Evolutionary conservation across 2,113 vertebrate species (phyloP).

Genomic region (Leiothrix lutea): DNA sequence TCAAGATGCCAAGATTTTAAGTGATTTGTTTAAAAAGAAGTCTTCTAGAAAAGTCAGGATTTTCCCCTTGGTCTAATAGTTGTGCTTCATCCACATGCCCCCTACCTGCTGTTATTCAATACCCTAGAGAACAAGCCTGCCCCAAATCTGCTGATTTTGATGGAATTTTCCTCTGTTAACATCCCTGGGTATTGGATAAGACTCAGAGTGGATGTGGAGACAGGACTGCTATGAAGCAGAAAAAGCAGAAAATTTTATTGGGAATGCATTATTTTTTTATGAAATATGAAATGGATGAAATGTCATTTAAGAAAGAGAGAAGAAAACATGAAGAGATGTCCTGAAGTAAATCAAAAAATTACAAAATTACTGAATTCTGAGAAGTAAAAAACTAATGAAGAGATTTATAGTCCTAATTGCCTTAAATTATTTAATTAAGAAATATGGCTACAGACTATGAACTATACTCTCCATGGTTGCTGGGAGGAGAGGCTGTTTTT

Average conservation of each 20-base stretch:
- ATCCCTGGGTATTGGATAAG: not conserved
- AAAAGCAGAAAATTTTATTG: not conserved
- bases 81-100: not conserved
- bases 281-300: not conserved
- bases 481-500: not conserved
- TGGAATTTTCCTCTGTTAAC: not conserved
- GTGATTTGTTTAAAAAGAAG: not conserved
- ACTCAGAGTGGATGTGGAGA: not conserved
- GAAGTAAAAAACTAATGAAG: not conserved
- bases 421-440: not conserved
- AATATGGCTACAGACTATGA: not conserved
- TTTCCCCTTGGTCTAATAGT: not conserved
- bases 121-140: not conserved
- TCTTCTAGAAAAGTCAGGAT: not conserved
- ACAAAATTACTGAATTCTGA: not conserved
- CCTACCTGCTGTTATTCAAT: not conserved
- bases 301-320: not conserved
- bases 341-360: not conserved
- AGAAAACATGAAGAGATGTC: not conserved
- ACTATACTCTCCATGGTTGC: not conserved
- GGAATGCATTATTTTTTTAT: slow-evolving; percentile 12
- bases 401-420: not conserved
- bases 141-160: not conserved
- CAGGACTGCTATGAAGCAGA: not conserved
- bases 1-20: not conserved